phyloP scores from a whole-genome alignment of 2,888 invertebrate species.

The Itoplectis maculator region DNA sequence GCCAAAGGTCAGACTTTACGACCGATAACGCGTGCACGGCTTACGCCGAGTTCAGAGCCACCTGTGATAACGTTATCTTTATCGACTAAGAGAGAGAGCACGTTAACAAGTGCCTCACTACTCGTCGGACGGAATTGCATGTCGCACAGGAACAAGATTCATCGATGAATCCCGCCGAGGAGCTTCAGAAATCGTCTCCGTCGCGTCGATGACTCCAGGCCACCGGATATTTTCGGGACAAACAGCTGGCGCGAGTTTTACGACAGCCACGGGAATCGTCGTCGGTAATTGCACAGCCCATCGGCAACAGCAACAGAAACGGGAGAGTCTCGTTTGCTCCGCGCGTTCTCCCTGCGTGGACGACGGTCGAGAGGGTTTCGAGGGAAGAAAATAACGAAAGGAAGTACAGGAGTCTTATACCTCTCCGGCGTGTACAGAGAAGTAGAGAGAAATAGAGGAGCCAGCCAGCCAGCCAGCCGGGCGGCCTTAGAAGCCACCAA shows the following conservation, averaged over 20 bases:
- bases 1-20: slow-evolving; percentile 87
- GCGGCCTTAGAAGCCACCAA: slow-evolving; percentile 6
- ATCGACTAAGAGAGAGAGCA: too few relatives aligned
- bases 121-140: not conserved
- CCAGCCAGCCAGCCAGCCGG: too few relatives aligned
- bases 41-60: not conserved
- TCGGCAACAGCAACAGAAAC: not conserved
- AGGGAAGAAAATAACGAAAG: slow-evolving; percentile 27
- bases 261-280: too few relatives aligned
- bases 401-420: too few relatives aligned
- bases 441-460: too few relatives aligned
- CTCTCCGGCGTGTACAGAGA: too few relatives aligned
- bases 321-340: not conserved
- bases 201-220: not conserved
- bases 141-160: too few relatives aligned
- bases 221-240: not conserved
- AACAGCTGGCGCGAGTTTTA: not conserved
- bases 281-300: not conserved
- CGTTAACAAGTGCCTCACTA: slow-evolving; percentile 2
- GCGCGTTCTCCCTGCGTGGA: not conserved
- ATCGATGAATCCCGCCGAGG: too few relatives aligned
- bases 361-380: not conserved
- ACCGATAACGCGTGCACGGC: not conserved
- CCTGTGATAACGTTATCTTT: slow-evolving; percentile 3
- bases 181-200: too few relatives aligned